phyloP scores from a whole-genome alignment of 2,797 vertebrate species.

The Gallinago nigripennis region DNA sequence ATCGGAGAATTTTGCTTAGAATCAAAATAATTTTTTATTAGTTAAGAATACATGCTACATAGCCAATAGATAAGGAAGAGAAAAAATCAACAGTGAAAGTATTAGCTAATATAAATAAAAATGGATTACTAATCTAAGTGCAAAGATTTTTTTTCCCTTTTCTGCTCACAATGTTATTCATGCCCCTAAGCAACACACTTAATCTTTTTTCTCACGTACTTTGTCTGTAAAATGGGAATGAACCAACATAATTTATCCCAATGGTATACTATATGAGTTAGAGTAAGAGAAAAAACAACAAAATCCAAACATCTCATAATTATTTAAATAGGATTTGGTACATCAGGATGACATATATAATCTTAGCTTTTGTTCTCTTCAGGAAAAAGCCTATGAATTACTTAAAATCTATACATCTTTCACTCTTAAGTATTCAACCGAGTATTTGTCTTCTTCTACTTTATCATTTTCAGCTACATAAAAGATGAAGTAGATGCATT shows the following conservation, averaged over 20 bases:
- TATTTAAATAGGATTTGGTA: conserved; percentile 75
- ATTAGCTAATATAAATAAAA: conserved; percentile 13
- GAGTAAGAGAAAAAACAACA: conserved; percentile 66
- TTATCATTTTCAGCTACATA: conserved; percentile 42
- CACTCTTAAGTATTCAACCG: conserved; percentile 62
- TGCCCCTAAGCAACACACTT: conserved; percentile 46
- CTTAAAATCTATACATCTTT: conserved; percentile 64
- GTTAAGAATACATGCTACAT: not conserved
- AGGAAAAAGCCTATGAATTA: conserved; percentile 46
- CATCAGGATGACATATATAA: conserved; percentile 65
- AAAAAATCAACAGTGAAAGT: not conserved
- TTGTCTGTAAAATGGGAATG: conserved; percentile 40
- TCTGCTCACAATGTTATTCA: conserved; percentile 26
- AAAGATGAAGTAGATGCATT: conserved; percentile 45
- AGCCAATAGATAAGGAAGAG: not conserved
- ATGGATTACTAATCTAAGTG: conserved; percentile 7
- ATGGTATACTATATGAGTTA: conserved; percentile 41
- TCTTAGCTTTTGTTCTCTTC: conserved; percentile 63
- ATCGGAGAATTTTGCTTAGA: not conserved
- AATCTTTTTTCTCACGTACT: not conserved
- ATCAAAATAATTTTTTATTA: not conserved
- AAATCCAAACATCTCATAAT: conserved; percentile 66
- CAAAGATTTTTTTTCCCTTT: not conserved
- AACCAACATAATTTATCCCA: conserved; percentile 48
- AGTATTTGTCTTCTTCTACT: conserved; percentile 50